Percentiles rank a stretch among this genome's conserved stretches.
phyloP scores from a whole-genome alignment of 2,888 invertebrate species.

The Cheiracanthium punctorium region DNA sequence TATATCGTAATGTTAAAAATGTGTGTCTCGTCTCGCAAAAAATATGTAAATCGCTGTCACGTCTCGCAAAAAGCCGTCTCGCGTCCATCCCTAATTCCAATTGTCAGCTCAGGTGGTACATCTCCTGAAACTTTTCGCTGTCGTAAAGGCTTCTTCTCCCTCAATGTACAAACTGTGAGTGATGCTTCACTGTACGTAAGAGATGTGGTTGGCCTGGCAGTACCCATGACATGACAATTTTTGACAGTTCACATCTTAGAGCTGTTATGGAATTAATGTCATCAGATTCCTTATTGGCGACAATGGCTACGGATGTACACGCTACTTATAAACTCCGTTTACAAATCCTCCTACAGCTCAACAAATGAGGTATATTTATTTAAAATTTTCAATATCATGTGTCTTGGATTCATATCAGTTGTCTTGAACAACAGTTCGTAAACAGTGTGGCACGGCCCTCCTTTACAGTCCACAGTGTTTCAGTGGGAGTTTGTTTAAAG shows the following conservation, averaged over 20 bases:
- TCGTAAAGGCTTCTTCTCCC: constrained; percentile 19
- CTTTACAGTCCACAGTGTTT: no score
- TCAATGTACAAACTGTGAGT: constrained; percentile 21
- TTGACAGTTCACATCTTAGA: constrained; percentile 4
- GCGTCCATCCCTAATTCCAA: no score
- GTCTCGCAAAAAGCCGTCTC: not conserved
- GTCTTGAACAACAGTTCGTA: no score
- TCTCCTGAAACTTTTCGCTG: constrained; percentile 8
- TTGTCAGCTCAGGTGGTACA: constrained; percentile 10
- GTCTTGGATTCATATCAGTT: no score
- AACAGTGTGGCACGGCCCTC: no score
- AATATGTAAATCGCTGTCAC: no score
- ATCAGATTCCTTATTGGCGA: constrained; percentile 6
- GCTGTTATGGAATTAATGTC: constrained; percentile 12
- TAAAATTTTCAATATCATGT: no score
- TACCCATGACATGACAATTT: constrained; percentile 29
- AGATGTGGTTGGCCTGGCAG: constrained; percentile 41
- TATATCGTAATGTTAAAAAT: no score
- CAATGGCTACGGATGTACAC: constrained; percentile 15
- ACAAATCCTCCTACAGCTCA: not conserved
- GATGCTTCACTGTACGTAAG: constrained; percentile 9
- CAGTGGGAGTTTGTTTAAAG: no score
- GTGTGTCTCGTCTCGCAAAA: no score
- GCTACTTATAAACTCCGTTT: constrained; percentile 19
- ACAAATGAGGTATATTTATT: not conserved